Conservation (phyloP, 2,797 vertebrate species). For the Distichodus sexfasciatus region DNA sequence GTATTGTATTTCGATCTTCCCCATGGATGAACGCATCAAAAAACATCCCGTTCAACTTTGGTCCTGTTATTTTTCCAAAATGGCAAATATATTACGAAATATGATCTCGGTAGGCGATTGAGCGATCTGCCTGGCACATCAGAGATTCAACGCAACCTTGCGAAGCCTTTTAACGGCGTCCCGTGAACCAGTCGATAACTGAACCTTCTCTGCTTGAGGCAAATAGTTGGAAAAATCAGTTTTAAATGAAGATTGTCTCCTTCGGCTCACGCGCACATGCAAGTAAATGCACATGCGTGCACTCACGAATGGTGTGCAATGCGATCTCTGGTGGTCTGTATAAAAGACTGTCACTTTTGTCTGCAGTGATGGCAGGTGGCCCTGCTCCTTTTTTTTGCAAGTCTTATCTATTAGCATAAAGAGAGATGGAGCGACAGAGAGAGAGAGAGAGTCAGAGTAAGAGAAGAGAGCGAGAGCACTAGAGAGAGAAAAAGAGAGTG, state of each 20-base stretch:
- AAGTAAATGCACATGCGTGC: neutral
- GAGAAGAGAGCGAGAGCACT: neutral
- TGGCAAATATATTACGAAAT: neutral
- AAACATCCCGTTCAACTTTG: conserved; percentile 11
- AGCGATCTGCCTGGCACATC: neutral
- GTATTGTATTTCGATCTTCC: conserved; percentile 18
- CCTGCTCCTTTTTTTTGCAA: conserved; percentile 61
- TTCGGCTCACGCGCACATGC: conserved; percentile 1
- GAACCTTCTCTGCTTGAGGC: conserved; percentile 9
- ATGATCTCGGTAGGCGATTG: conserved; percentile 10
- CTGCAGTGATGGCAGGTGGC: conserved; percentile 60
- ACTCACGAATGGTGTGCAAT: neutral
- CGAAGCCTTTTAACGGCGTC: neutral
- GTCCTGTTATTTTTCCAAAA: neutral
- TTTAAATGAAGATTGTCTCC: neutral
- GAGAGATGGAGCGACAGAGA: neutral
- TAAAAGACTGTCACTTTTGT: conserved; percentile 47
- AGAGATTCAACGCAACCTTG: neutral
- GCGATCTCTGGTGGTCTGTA: conserved; percentile 29
- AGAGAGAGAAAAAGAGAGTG: too few species aligned
- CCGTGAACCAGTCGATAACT: conserved; percentile 23
- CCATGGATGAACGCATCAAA: conserved; percentile 44
- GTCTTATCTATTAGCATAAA: conserved; percentile 65
- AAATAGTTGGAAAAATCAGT: conserved; percentile 6
- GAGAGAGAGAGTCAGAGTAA: neutral